These are phyloP conservation scores for Drosophila jambulina DNA, from an alignment of 1,140 invertebrate genomes.

Conservation along the genomic window DNA sequence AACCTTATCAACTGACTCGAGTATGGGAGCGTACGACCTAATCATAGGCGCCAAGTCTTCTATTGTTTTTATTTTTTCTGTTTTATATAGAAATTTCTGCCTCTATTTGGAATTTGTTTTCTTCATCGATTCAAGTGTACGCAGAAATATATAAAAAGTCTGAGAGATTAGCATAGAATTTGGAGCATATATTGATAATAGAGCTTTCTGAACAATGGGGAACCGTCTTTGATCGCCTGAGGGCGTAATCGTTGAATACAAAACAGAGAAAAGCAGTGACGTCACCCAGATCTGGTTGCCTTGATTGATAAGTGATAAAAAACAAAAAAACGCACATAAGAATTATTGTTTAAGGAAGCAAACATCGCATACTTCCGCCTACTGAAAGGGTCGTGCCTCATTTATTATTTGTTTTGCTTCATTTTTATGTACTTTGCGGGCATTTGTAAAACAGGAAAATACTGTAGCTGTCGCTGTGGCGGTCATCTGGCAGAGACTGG, in stretches of 20 bases:
- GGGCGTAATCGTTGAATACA: slow-evolving; percentile 1
- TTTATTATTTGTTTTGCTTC: slow-evolving; percentile 21
- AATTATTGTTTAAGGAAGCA: slow-evolving; percentile 49
- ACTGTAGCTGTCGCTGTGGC: slow-evolving; percentile 5
- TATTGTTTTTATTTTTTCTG: slow-evolving; percentile 4
- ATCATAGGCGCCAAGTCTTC: slow-evolving; percentile 41
- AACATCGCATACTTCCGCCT: slow-evolving; percentile 16
- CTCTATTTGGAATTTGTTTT: slow-evolving; percentile 24
- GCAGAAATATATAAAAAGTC: slow-evolving; percentile 1
- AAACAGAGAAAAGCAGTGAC: slow-evolving; percentile 24
- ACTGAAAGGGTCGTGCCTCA: slow-evolving; percentile 17
- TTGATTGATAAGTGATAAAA: slow-evolving; percentile 54
- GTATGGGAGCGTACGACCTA: slow-evolving; percentile 10
- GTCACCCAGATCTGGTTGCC: slow-evolving; percentile 10
- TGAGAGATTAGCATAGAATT: slow-evolving; percentile 43
- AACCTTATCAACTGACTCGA: slow-evolving; percentile 25
- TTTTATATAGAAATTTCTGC: neutral
- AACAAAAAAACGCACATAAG: neutral
- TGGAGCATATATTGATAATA: slow-evolving; percentile 23
- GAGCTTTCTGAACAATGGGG: neutral
- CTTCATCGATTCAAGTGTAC: slow-evolving; percentile 10
- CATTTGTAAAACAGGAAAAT: slow-evolving; percentile 41
- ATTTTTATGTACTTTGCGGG: slow-evolving; percentile 21
- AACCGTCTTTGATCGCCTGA: neutral
- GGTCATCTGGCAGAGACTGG: slow-evolving; percentile 8